Base-by-base conservation (phyloP, 2,113 vertebrate species). In the Apodemus sylvaticus region DNA sequence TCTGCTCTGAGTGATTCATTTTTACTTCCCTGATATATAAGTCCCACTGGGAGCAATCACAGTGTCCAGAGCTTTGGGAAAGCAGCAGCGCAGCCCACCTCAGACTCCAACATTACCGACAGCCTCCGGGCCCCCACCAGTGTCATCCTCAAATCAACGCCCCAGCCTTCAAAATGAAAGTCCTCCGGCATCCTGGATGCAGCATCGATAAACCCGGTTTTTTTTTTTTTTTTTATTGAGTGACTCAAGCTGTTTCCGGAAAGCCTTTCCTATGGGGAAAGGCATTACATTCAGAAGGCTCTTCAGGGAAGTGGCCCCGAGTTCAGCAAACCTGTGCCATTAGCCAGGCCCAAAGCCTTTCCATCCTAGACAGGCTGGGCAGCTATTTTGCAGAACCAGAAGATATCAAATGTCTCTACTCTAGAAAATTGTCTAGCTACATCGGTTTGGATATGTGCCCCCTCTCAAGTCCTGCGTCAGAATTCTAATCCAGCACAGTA, bases 161-260 rank as follows among this genome's bases (percentile, higher is more conserved):
- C 81, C 89, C 48, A 6, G 31, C 60, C 89, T 97, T 78, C 14
- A 51, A 66, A 96, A 94, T 93, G 89, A 90, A 97, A 89, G 45
- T 82, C n/a, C 29, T 36, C 70, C 79, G 70, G 51, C 92, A 96
- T 66, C 85, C 90, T 39, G 62, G 79, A 66, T 58, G 45, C 87
- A 24, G 14, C 68, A 92, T 83, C 3, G 26, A 93, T 95, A 71
- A 94, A 93, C 91, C 64, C 39, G 64, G 91, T 93, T 97, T 64
- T 60, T 77, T 78, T 95, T 26, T 34, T 93, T 93, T 97, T 64
- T 60, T 77, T 78, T 95, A 31, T 34, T 45, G 64, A 89, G 86
- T 86, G n/a, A 58, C 86, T 97, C 66, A 51, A 29, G 71, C 82
- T 94, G 88, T 92, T 96, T 95, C 68, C 17, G 7, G 36, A 95